A percentile compares a stretch with the other conserved stretches of the same genome.
Evolutionary conservation across 2,113 vertebrate genomes (phyloP).

Genomic region (Syrrhaptes paradoxus): DNA sequence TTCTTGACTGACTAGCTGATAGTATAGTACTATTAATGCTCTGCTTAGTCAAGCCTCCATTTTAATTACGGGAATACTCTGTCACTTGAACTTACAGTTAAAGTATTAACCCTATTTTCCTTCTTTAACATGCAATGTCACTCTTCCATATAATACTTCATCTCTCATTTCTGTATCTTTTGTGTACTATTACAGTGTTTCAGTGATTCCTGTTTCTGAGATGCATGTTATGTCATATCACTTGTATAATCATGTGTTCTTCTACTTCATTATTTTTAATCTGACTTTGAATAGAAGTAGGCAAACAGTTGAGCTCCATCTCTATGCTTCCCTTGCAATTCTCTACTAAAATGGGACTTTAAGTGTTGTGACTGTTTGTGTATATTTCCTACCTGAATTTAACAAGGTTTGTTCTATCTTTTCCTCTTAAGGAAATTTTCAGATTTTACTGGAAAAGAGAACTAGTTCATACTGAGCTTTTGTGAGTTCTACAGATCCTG

Average conservation of each 20-base stretch:
- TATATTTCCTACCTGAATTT: neutral
- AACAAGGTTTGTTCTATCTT: neutral
- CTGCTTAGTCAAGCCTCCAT: neutral
- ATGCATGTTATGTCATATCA: neutral
- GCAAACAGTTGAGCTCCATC: neutral
- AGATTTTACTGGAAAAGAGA: neutral
- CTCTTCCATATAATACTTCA: neutral
- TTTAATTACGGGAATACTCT: neutral
- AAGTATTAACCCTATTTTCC: neutral
- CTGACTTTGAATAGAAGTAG: neutral
- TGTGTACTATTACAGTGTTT: neutral
- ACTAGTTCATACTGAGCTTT: neutral
- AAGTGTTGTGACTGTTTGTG: neutral
- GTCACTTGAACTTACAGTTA: neutral
- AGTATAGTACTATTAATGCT: neutral
- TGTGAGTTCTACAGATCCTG: neutral
- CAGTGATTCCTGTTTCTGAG: neutral
- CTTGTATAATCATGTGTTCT: neutral
- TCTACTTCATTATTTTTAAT: neutral
- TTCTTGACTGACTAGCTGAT: neutral
- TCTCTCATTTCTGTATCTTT: neutral
- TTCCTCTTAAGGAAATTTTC: neutral
- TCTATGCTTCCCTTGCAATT: neutral
- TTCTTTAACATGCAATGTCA: neutral
- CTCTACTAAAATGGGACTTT: neutral